Evolutionary conservation across 2,888 invertebrate species (phyloP), one percentile per base, ranked within the genome.

Genomic region (Leucoma salicis): DNA sequence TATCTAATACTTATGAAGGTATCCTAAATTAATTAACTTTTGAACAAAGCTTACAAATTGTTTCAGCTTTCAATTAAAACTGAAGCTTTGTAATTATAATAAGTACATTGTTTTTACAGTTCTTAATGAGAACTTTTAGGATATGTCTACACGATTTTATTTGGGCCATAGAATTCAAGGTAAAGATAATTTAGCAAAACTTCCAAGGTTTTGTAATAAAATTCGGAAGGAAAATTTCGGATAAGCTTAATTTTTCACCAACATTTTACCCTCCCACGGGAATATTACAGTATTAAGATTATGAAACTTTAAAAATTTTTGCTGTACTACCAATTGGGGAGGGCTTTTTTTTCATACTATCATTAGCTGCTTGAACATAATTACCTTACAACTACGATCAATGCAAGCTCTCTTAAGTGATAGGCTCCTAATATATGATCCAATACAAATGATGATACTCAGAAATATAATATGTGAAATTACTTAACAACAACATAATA

Each of bases 231-330:
- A 11, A 49, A 56, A 45, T 46, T 54, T 55, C 24, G 47, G 47
- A 49, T 49, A 46, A 39, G 35, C 49, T 51, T 49, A 57, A 56
- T 49, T 53, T 60, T 61, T 53, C 51, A 53, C 49, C 34, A 38
- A 12, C 24, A 12, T 47, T 60, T 46, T 45, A 43, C 39, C 13
- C 11, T 28, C 44, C 29, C 32, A 36, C 21, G 35, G 36, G 25
- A 4, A 16, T 16, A 31, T 31, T 29, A 16, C 12, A 21, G 35
- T 21, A 35, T 37, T 43, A 32, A 31, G 13, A 35, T 42, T 34
- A 18, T 15, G 3, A 41, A 38, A 41, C 37, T 37, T 46, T 11
- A 34, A 15, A 13, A 11, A 16, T 25, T 14, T 31, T 24, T 8
- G 15, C 12, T 35, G 28, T 32, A 18, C 14, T 14, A 18, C 5